A percentile compares a stretch with the other conserved stretches of the same genome.
Conservation (phyloP, 2,113 vertebrate genomes). For the Seriola dumerili region DNA sequence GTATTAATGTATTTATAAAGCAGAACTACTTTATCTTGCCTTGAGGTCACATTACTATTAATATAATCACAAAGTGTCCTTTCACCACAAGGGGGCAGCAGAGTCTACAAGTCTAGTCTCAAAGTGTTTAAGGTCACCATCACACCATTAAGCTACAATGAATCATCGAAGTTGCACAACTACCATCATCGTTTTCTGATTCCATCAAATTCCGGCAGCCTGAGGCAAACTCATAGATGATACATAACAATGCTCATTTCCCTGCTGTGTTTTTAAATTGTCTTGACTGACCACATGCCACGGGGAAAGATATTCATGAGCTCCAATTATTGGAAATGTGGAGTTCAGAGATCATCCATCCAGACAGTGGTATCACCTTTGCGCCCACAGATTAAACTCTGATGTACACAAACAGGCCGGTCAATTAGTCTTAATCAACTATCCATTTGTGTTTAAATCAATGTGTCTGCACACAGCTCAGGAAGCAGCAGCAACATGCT, state of each 20-base stretch:
- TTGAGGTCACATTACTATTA: neutral
- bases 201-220: slow-evolving; percentile 19
- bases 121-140: neutral
- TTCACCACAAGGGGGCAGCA: slow-evolving; percentile 73
- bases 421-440: slow-evolving; percentile 50
- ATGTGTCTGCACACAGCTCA: slow-evolving; percentile 44
- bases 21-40: neutral
- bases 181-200: slow-evolving; percentile 11
- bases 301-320: slow-evolving; percentile 1
- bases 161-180: slow-evolving; percentile 39
- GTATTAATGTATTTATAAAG: neutral
- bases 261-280: slow-evolving; percentile 1
- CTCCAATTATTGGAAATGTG: slow-evolving; percentile 17
- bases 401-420: slow-evolving; percentile 26
- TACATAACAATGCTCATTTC: slow-evolving; percentile 4
- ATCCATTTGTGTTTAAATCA: slow-evolving; percentile 47
- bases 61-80: neutral
- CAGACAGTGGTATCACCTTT: slow-evolving; percentile 32
- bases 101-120: slow-evolving; percentile 32
- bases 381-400: slow-evolving; percentile 36
- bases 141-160: slow-evolving; percentile 12
- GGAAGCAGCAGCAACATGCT: slow-evolving; percentile 8
- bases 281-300: slow-evolving; percentile 16
- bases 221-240: neutral
- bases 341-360: slow-evolving; percentile 5